Percentiles rank a stretch among this genome's conserved stretches.
These are phyloP conservation scores for Embidobia sp. DNA, from an alignment of 2,888 invertebrate genomes.

Conservation along the genomic window DNA sequence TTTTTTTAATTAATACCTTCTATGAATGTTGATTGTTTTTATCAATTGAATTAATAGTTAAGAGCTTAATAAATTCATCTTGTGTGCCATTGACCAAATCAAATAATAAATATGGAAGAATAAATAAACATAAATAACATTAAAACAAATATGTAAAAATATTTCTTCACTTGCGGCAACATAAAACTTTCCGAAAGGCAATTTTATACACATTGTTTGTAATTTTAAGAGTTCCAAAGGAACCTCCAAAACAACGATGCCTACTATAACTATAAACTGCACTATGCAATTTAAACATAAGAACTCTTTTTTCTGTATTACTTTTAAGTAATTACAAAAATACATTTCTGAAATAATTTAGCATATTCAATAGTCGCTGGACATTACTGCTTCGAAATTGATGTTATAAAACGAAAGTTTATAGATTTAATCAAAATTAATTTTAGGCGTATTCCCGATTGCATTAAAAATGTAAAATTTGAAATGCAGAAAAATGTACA, in stretches of 20 bases:
- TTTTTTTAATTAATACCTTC: too few species aligned
- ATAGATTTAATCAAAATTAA: too few species aligned
- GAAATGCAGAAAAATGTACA: too few species aligned
- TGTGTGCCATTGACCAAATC: constrained; percentile 14
- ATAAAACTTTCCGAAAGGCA: constrained; percentile 4
- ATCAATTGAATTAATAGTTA: neutral
- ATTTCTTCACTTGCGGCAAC: neutral
- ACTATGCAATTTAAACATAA: constrained; percentile 28
- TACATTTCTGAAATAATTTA: constrained; percentile 9
- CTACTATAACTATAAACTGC: constrained; percentile 12
- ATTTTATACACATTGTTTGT: constrained; percentile 57
- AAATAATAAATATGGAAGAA: neutral
- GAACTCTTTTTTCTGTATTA: neutral
- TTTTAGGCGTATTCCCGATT: too few species aligned
- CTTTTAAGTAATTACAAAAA: constrained; percentile 7
- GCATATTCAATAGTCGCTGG: neutral
- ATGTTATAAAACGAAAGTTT: too few species aligned
- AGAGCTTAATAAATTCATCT: constrained; percentile 22
- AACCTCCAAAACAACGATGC: constrained; percentile 68
- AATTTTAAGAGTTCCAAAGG: constrained; percentile 41
- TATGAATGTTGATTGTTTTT: neutral
- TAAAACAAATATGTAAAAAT: neutral
- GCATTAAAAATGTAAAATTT: too few species aligned
- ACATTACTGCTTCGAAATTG: neutral
- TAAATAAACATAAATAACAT: neutral